Base-by-base conservation (phyloP, 1,140 invertebrate genomes). In the Cyrtorhinus lividipennis region DNA sequence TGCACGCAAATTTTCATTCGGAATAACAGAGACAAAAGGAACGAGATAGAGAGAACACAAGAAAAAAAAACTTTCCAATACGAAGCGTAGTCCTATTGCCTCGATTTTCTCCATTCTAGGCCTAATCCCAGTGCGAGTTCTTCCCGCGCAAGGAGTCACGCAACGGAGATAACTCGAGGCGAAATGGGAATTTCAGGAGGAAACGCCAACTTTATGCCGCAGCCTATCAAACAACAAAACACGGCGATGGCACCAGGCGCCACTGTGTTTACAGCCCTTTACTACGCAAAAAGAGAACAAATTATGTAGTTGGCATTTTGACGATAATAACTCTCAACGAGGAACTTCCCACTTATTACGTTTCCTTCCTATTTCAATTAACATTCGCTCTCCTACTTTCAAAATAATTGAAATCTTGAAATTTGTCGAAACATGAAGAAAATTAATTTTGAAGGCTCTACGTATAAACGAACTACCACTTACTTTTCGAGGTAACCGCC, bases 171-270 rank as follows among this genome's bases (percentile, higher is more conserved):
- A 53, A 22, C 48, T 53, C 5, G 38, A n/a, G n/a, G n/a, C n/a
- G n/a, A 44, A 44, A 44, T 53, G 48, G 20, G 48, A 15, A 15
- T 15, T 20, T 22, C 12, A 12, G 48, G 10, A 12, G 48, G 20
- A 53, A 53, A 53, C 48, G 10, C 48, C 48, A 22, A 12, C 10
- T 53, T n/a, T 53, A 15, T 53, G 5, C 48, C 48, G 48, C 48
- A 22, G 20, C 10, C 48, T n/a, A 15, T 53, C 48, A 12, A 22
- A 53, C 10, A 22, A 53, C 48, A 20, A 20, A 53, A 53, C n/a
- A n/a, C 10, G 48, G 12, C 20, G 48, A 53, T 53, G 48, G 48
- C 48, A 53, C 48, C 48, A 15, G 48, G 48, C 48, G 48, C 48
- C 48, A 22, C 48, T 22, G 5, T 53, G 12, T 53, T 53, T 53